A percentile compares a stretch with the other conserved stretches of the same genome.
phyloP scores from a whole-genome alignment of 2,113 vertebrate genomes.

The Grammomys dolichurus region DNA sequence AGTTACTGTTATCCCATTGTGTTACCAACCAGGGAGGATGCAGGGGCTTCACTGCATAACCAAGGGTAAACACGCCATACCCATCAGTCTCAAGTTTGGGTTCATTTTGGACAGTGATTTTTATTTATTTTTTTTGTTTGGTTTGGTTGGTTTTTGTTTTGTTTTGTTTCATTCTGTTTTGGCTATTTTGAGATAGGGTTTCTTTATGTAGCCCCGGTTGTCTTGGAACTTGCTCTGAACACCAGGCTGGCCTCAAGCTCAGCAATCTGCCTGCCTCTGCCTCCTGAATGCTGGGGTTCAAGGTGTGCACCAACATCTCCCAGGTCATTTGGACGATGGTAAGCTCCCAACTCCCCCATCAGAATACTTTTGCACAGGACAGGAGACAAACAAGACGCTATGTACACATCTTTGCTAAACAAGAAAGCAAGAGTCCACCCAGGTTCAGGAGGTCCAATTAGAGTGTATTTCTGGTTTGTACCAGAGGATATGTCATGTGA shows the following conservation, averaged over 20 bases:
- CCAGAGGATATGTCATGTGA: neutral
- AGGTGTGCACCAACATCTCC: neutral
- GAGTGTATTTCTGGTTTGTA: neutral
- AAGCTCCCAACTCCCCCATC: fast-evolving
- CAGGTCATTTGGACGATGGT: neutral
- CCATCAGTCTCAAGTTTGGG: neutral
- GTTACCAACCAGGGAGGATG: neutral
- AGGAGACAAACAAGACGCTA: neutral
- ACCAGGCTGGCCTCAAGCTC: neutral
- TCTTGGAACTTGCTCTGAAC: neutral
- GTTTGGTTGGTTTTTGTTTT: neutral
- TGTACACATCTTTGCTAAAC: neutral
- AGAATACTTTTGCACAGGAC: neutral
- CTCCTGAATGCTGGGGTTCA: neutral
- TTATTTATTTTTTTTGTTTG: neutral
- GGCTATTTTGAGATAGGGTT: neutral
- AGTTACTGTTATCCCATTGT: neutral
- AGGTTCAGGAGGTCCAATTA: neutral
- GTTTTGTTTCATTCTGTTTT: neutral
- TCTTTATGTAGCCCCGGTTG: neutral
- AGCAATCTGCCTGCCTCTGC: neutral
- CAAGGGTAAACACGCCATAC: neutral
- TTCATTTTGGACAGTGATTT: neutral
- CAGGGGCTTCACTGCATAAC: neutral
- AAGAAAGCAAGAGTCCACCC: neutral